Base-by-base conservation (phyloP, 53 echinoderm and acorn worm genomes). In the Zoroaster sp. region DNA sequence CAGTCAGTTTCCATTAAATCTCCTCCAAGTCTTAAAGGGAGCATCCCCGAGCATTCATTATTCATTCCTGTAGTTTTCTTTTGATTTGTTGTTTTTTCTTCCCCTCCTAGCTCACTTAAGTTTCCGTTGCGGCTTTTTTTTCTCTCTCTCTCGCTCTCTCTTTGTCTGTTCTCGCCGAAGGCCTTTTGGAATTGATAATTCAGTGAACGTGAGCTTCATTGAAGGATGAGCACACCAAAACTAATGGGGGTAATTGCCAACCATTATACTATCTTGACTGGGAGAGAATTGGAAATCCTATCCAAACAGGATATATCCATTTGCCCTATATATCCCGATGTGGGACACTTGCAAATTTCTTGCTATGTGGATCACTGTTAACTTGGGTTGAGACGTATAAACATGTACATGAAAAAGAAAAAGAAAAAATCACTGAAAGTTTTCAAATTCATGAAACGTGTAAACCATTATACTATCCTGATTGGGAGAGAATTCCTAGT, bases 101-200 rank as follows among this genome's bases (percentile, higher is more conserved):
- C 32, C 41, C 28, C 65, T 59, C 36, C 41, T 66, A 40, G 66
- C 21, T 13, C 9, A 31, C 40, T 25, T 6, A 31, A 12, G 39
- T 30, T 82, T 66, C 68, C 15, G 31, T 31, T 8, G 42, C 55
- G 79, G 79, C 63, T 33, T 55, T 79, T 73, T 12, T 40, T 42
- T 73, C 42, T 73, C 40, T 20, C n/a, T n/a, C n/a, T n/a, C n/a
- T n/a, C n/a, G n/a, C n/a, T n/a, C 11, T 82, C 8, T 82, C 44
- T 67, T 68, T 17, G 36, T 52, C 55, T 2, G 44, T 17, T 44
- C 66, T 67, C 31, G 32, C 5, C 18, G 45, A 5, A 82, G 38
- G 67, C 82, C 28, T 31, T 66, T 40, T 42, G 18, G 82, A 68
- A 67, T 82, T 32, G 68, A 30, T 82, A 82, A 82, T 82, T 82